Base-by-base conservation (phyloP, 2,888 invertebrate genomes). In the Beris chalybata region DNA sequence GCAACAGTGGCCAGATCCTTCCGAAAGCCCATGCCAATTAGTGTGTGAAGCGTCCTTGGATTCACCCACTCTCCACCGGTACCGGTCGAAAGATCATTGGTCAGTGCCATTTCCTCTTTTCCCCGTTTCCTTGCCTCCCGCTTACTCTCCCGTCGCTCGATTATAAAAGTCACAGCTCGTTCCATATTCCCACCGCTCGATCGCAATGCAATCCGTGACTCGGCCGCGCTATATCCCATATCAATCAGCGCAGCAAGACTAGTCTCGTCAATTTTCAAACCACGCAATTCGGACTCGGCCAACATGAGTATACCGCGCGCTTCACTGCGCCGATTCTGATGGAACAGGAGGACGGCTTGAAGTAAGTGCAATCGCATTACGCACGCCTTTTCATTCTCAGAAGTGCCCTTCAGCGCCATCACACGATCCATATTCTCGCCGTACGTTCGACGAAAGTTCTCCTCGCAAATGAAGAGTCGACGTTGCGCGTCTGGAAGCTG, bases 341-440 rank as follows among this genome's bases (percentile, higher is more conserved):
- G 92, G 75, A 89, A 93, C 0, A 88, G 83, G 30, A 91, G 86
- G 65, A 93, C 88, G 5, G 89, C 92, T 80, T 93, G 92, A 59
- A 93, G 82, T 59, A 93, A 78, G 79, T 92, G 90, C 15, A 93
- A 82, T 1, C 93, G 85, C 86, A 92, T 87, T 68, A 92, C 84
- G 11, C 93, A 78, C 0, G 88, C 91, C 4, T 88, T 84, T 76
- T 92, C 92, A 74, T 77, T 75, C 56, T 88, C 88, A 66, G 87
- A 83, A 47, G 83, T 83, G 29, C 85, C 86, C 71, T 83, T 85
- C 9, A 91, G 81, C 1, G 83, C 82, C 61, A 85, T 81, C 1
- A 87, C 75, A 32, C 90, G 81, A 73, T 87, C 85, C 71, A 88
- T 77, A 76, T 89, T 86, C 6, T 82, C 80, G 0, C 90, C 90